phyloP scores from a whole-genome alignment of 64 coral and sea anemone species.

The Anthopleura sola region DNA sequence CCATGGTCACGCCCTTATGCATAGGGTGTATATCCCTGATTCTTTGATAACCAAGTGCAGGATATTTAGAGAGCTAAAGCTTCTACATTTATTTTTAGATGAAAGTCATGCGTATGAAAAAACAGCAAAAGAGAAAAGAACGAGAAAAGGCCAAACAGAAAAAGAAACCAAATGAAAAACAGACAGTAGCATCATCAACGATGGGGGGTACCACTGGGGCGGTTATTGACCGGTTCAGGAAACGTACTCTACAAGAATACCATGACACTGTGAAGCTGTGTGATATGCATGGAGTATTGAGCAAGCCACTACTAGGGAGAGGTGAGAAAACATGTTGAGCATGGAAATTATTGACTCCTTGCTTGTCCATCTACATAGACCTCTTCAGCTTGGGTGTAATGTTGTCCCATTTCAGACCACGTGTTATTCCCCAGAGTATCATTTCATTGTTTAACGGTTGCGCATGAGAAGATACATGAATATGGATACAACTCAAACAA shows the following conservation, averaged over 20 bases:
- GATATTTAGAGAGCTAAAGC: no score
- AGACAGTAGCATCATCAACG: conserved; percentile 54
- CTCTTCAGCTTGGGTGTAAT: no score
- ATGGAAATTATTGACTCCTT: no score
- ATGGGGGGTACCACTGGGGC: conserved; percentile 60
- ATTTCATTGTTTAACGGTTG: no score
- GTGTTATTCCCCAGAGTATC: no score
- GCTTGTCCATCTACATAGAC: no score
- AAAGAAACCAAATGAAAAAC: conserved; percentile 59
- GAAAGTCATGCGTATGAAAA: conserved; percentile 73
- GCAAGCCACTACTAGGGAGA: conserved; percentile 72
- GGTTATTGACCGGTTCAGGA: conserved; percentile 73
- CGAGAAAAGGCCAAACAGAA: conserved; percentile 86
- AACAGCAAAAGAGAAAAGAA: conserved; percentile 91
- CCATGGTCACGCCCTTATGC: no score
- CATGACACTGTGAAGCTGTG: conserved; percentile 79
- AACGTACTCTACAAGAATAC: conserved; percentile 81
- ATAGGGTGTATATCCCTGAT: no score
- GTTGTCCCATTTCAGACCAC: no score
- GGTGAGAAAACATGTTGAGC: conserved; percentile 41
- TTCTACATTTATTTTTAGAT: conserved; percentile 26
- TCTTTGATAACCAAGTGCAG: no score
- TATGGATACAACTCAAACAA: no score
- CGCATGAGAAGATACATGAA: no score
- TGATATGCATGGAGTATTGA: conserved; percentile 92